Percentiles rank a stretch among this genome's conserved stretches.
phyloP scores from a whole-genome alignment of 1,140 invertebrate species.

The Chrysopa pallens region DNA sequence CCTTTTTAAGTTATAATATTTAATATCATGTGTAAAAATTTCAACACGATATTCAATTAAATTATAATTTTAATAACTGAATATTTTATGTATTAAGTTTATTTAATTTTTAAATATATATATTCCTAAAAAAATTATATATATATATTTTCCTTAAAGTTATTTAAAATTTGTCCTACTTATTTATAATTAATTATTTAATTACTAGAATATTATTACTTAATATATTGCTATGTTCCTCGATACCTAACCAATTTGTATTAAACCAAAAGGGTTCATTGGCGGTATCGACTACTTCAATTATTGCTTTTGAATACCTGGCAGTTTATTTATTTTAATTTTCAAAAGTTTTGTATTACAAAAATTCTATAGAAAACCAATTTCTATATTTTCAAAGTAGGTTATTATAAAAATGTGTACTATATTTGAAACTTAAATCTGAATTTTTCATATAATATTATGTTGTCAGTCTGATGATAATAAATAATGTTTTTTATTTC shows the following conservation, averaged over 20 bases:
- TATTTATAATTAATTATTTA: neutral
- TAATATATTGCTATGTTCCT: constrained; percentile 21
- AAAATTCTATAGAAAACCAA: too few species aligned
- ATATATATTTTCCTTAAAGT: too few species aligned
- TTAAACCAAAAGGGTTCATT: constrained; percentile 5
- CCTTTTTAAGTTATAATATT: too few species aligned
- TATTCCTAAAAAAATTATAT: neutral
- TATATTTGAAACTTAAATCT: too few species aligned
- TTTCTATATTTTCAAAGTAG: too few species aligned
- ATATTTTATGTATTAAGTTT: neutral
- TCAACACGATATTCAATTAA: neutral
- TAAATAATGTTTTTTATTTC: too few species aligned
- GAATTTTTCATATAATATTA: too few species aligned
- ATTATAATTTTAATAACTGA: neutral
- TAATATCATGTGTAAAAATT: too few species aligned
- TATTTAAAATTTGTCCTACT: neutral
- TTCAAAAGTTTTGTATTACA: too few species aligned
- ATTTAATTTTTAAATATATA: neutral
- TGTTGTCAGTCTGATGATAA: too few species aligned
- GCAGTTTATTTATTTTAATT: constrained; percentile 8
- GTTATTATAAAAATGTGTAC: too few species aligned
- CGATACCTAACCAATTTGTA: constrained; percentile 9
- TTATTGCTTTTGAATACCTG: constrained; percentile 27
- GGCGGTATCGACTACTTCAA: constrained; percentile 14
- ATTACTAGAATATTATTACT: constrained; percentile 1